These are phyloP conservation scores for Ploceus nigricollis DNA, from an alignment of 2,113 vertebrate species.

Conservation along the genomic window DNA sequence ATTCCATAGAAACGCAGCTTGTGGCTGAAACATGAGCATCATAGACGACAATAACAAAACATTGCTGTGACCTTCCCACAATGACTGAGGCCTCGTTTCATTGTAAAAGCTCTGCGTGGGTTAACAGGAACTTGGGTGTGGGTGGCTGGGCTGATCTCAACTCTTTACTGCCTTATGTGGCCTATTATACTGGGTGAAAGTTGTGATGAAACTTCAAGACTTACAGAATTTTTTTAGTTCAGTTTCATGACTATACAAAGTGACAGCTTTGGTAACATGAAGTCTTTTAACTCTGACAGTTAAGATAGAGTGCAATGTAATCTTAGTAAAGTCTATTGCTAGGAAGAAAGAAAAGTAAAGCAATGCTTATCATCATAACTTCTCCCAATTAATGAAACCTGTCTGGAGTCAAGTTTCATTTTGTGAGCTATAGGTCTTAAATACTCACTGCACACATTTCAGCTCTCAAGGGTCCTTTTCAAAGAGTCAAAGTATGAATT, in stretches of 20 bases:
- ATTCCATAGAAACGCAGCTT: background rate
- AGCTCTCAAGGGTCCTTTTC: conserved; percentile 44
- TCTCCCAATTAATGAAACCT: conserved; percentile 63
- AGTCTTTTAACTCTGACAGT: conserved; percentile 17
- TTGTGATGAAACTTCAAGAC: background rate
- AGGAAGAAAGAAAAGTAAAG: conserved; percentile 39
- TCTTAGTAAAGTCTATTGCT: conserved; percentile 22
- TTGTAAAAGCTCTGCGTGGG: background rate
- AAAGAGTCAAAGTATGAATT: conserved; percentile 41
- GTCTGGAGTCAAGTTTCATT: conserved; percentile 63
- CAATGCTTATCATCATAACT: conserved; percentile 59
- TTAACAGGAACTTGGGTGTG: background rate
- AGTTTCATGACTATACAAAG: background rate
- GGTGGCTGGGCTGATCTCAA: background rate
- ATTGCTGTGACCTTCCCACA: background rate
- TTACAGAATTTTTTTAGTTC: background rate
- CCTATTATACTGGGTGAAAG: background rate
- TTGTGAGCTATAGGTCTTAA: conserved; percentile 32
- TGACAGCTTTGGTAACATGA: conserved; percentile 12
- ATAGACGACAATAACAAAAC: background rate
- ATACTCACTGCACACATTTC: background rate
- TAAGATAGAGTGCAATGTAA: conserved; percentile 50
- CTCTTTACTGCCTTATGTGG: background rate
- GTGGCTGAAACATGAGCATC: accelerated
- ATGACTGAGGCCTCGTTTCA: background rate